phyloP scores from a whole-genome alignment of 2,888 invertebrate species.

The Volucella zonaria region DNA sequence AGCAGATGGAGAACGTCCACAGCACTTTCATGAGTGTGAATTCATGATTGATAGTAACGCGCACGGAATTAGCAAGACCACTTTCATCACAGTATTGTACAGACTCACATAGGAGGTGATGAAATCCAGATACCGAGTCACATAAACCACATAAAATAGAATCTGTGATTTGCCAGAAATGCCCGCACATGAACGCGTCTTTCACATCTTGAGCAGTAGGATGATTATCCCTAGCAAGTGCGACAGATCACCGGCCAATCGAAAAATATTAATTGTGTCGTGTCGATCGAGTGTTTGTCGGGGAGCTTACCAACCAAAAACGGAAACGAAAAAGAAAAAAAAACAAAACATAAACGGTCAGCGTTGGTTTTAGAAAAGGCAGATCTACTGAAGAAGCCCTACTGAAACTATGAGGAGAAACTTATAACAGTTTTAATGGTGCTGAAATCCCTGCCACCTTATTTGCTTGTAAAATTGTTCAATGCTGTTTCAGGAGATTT shows the following conservation, averaged over 20 bases:
- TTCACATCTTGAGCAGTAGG: slow-evolving; percentile 98
- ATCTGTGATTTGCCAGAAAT: slow-evolving; percentile 99
- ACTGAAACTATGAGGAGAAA: no score
- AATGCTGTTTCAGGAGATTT: no score
- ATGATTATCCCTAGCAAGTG: slow-evolving; percentile 98
- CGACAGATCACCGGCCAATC: slow-evolving; percentile 97
- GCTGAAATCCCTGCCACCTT: no score
- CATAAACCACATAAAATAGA: slow-evolving; percentile 96
- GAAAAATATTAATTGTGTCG: slow-evolving; percentile 96
- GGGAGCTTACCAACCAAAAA: slow-evolving; percentile 32
- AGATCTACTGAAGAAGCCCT: no score
- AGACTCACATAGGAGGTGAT: slow-evolving; percentile 96
- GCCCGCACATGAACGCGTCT: slow-evolving; percentile 98
- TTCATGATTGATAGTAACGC: slow-evolving; percentile 95
- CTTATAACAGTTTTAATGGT: no score
- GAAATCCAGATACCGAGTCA: slow-evolving; percentile 96
- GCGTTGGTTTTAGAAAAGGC: slow-evolving; percentile 2
- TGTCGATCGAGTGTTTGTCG: slow-evolving; percentile 27
- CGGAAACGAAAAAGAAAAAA: no score
- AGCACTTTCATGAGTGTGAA: slow-evolving; percentile 96
- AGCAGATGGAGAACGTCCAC: slow-evolving; percentile 99
- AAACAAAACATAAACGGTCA: slow-evolving; percentile 30
- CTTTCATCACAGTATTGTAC: slow-evolving; percentile 98
- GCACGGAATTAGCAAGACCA: slow-evolving; percentile 95
- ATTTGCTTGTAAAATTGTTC: no score